A percentile compares a stretch with the other conserved stretches of the same genome.
phyloP scores from a whole-genome alignment of 2,888 invertebrate species.

The Ichneumon xanthorius region DNA sequence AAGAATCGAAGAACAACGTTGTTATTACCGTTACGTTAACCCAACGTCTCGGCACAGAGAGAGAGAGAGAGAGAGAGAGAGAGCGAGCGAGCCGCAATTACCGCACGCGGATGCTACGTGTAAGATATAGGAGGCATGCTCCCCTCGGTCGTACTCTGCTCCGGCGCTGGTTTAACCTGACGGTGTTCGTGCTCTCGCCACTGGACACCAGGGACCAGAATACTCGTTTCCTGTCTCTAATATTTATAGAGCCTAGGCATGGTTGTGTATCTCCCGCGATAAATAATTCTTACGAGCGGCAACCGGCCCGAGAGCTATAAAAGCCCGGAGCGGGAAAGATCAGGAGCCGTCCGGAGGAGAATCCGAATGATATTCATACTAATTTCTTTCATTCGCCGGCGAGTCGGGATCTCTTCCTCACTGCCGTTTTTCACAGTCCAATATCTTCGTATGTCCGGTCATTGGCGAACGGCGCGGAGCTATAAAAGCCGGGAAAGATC shows the following conservation, averaged over 20 bases:
- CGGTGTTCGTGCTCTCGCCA: slow-evolving; percentile 15
- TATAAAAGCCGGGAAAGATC: slow-evolving; percentile 19
- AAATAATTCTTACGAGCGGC: slow-evolving; percentile 46
- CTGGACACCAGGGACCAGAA: slow-evolving; percentile 47
- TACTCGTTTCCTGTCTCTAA: slow-evolving; percentile 61
- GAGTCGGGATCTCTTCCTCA: background rate
- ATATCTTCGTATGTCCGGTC: background rate
- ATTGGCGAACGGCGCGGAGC: too few relatives aligned
- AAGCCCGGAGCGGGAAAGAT: slow-evolving; percentile 16
- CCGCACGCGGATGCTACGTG: slow-evolving; percentile 71
- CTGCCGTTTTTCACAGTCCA: background rate
- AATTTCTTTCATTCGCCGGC: background rate
- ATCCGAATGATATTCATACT: slow-evolving; percentile 13
- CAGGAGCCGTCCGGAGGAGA: background rate
- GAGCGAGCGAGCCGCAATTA: slow-evolving; percentile 74
- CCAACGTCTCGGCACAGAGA: slow-evolving; percentile 64
- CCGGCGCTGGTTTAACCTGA: slow-evolving; percentile 6
- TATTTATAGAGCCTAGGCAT: slow-evolving; percentile 47
- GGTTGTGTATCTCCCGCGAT: slow-evolving; percentile 40
- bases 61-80: background rate
- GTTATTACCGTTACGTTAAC: slow-evolving; percentile 79
- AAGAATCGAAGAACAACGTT: slow-evolving; percentile 72
- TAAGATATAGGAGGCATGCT: slow-evolving; percentile 46
- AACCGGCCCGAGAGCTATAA: background rate
- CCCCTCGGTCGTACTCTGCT: slow-evolving; percentile 8